Evolutionary conservation across 2,888 invertebrate species (phyloP).

Genomic region (Gymnosoma rotundatum): DNA sequence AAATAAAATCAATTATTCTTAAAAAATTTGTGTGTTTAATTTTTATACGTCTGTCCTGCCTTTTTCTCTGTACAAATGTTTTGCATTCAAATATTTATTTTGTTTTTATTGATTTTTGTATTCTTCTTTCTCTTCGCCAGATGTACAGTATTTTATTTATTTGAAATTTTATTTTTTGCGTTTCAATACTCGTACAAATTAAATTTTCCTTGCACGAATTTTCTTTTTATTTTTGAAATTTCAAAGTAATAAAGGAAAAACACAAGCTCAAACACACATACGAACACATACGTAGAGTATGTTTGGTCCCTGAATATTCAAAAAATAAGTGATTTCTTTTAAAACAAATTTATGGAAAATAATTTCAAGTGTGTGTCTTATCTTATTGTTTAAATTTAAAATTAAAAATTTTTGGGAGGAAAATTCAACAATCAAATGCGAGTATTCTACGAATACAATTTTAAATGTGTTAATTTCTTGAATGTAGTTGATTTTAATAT

Average conservation of each 20-base stretch:
- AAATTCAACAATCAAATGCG: not conserved
- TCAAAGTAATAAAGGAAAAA: conserved; percentile 2
- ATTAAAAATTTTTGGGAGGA: not conserved
- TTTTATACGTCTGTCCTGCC: not conserved
- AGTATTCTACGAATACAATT: not conserved
- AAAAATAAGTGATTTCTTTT: conserved; percentile 20
- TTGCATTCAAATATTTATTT: conserved; percentile 19
- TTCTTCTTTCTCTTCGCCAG: conserved; percentile 2
- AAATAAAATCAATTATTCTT: too few species aligned
- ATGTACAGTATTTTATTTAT: not conserved
- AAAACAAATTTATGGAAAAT: conserved; percentile 59
- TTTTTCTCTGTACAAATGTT: not conserved
- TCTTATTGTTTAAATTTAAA: not conserved
- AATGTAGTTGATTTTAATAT: conserved; percentile 1
- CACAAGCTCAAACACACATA: not conserved
- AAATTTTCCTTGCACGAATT: conserved; percentile 18
- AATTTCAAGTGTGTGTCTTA: conserved; percentile 32
- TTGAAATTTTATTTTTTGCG: conserved; percentile 1
- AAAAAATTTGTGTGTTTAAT: not conserved
- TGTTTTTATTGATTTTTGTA: conserved; percentile 29
- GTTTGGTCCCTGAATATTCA: conserved; percentile 25
- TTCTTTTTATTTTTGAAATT: conserved; percentile 26
- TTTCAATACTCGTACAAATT: conserved; percentile 33
- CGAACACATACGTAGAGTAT: not conserved
- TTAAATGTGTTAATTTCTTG: not conserved